Conservation (phyloP, 2,797 vertebrate species). For the Paedocypris micromegethes region DNA sequence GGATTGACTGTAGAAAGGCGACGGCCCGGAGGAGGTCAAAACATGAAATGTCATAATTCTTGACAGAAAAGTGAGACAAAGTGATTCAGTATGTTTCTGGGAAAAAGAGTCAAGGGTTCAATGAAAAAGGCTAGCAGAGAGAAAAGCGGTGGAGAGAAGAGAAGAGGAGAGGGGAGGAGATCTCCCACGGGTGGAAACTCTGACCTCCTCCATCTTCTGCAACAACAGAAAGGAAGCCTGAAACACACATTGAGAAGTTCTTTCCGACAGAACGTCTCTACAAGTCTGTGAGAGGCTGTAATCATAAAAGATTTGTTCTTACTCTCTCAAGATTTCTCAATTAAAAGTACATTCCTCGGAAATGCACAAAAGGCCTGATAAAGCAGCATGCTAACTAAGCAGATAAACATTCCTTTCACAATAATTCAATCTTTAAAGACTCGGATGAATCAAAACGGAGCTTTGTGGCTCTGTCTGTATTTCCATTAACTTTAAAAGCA, state of each 20-base stretch:
- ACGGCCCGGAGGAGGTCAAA: conserved; percentile 10
- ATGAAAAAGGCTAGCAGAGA: conserved; percentile 14
- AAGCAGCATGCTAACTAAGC: too few species aligned
- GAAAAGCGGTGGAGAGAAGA: not conserved
- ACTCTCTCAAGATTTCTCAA: too few species aligned
- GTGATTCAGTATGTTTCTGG: conserved; percentile 15
- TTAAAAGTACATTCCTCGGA: too few species aligned
- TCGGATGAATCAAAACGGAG: too few species aligned
- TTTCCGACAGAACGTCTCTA: too few species aligned
- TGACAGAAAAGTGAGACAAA: conserved; percentile 28
- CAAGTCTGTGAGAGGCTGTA: too few species aligned
- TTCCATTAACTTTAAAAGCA: too few species aligned
- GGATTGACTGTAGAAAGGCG: conserved; percentile 2
- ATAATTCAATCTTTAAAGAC: too few species aligned
- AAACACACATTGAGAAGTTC: not conserved
- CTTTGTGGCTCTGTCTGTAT: too few species aligned
- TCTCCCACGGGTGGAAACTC: conserved; percentile 4
- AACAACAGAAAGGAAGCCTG: conserved; percentile 1
- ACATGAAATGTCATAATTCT: conserved; percentile 34
- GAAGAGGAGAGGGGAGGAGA: conserved; percentile 1
- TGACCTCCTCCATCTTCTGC: not conserved
- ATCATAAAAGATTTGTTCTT: too few species aligned
- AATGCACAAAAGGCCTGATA: too few species aligned
- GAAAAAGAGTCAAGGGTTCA: conserved; percentile 23
- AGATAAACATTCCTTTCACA: too few species aligned